Conservation (phyloP, 2,113 vertebrate species). For the Pavo muticus region DNA sequence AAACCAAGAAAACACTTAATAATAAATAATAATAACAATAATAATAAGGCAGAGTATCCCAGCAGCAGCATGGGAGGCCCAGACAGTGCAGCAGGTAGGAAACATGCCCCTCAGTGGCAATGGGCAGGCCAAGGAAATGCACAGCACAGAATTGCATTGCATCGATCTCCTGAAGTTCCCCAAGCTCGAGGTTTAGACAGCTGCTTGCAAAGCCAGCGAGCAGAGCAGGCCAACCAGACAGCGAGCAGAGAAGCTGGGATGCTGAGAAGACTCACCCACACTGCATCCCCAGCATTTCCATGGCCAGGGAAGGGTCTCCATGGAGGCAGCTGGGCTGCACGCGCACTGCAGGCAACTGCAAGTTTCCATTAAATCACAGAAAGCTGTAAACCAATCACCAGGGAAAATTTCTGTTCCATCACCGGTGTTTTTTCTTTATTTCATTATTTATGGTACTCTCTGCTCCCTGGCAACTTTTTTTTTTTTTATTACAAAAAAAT, state of each 20-base stretch:
- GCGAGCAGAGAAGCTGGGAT: background rate
- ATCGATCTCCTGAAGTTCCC: background rate
- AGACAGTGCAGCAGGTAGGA: background rate
- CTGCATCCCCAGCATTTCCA: background rate
- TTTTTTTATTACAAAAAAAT: conserved; percentile 33
- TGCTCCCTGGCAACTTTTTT: conserved; percentile 65
- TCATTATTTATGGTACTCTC: conserved; percentile 69
- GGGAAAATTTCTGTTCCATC: conserved; percentile 68
- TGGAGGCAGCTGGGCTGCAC: background rate
- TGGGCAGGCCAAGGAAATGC: background rate
- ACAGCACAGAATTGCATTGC: background rate
- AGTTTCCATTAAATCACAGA: conserved; percentile 55
- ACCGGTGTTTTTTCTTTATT: conserved; percentile 59
- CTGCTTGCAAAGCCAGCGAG: background rate
- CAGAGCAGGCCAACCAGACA: background rate
- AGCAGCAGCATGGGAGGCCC: fast-evolving
- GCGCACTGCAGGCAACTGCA: conserved; percentile 20
- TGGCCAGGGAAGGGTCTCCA: background rate
- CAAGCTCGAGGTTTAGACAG: background rate
- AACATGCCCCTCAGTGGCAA: background rate
- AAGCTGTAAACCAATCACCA: conserved; percentile 61
- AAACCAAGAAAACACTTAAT: background rate
- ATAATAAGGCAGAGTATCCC: fast-evolving
- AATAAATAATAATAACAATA: no score
- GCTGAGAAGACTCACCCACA: no score